These are phyloP conservation scores for Cryptoblepharus egeriae DNA, from an alignment of 2,797 vertebrate genomes.

Conservation along the genomic window DNA sequence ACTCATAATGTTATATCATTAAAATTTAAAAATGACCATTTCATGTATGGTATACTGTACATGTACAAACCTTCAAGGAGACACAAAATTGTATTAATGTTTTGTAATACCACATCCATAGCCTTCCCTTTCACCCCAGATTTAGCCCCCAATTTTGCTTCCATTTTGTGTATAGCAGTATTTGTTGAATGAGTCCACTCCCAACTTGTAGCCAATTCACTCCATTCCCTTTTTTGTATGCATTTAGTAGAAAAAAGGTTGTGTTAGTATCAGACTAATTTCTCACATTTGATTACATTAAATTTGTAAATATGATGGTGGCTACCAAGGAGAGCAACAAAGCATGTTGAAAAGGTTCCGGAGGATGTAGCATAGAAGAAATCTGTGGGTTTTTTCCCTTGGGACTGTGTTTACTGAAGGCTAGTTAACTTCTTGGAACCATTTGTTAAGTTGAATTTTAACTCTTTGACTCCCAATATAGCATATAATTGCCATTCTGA, in stretches of 20 bases:
- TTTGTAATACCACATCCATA: too few species aligned
- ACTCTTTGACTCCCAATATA: constrained; percentile 46
- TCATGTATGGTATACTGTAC: too few species aligned
- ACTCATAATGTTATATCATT: too few species aligned
- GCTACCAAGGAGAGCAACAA: constrained; percentile 38
- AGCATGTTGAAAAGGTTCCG: not conserved
- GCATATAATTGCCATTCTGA: not conserved
- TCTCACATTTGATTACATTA: constrained; percentile 58
- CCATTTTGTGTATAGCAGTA: not conserved
- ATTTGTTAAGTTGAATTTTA: constrained; percentile 55
- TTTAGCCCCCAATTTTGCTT: constrained; percentile 35
- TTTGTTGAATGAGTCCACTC: constrained; percentile 41
- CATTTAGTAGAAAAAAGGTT: constrained; percentile 51
- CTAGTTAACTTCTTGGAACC: constrained; percentile 50
- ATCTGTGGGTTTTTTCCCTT: not conserved
- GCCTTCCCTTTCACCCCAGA: too few species aligned
- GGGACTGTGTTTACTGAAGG: constrained; percentile 55
- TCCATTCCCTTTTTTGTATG: constrained; percentile 50
- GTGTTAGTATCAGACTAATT: constrained; percentile 49
- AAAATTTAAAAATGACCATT: too few species aligned
- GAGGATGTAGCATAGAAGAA: constrained; percentile 32
- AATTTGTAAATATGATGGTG: constrained; percentile 51
- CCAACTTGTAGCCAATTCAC: constrained; percentile 38
- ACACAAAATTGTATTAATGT: too few species aligned
- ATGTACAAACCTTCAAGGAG: too few species aligned